Conservation (phyloP, 2,797 vertebrate species). For the Carcharodon carcharias region DNA sequence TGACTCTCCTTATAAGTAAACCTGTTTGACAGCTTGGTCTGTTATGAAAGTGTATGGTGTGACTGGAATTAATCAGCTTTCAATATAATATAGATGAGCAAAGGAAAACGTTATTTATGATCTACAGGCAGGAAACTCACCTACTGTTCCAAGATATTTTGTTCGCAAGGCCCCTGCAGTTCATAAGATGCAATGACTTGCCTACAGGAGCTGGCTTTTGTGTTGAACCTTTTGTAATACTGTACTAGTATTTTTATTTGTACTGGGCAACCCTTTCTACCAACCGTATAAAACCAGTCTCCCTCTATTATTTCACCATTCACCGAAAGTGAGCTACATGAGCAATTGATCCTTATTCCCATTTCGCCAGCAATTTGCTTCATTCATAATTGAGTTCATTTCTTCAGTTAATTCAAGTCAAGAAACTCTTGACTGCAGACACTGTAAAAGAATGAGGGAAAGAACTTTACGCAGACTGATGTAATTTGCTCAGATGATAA, state of each 20-base stretch:
- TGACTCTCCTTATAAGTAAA: background rate
- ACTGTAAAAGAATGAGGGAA: background rate
- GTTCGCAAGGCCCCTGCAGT: background rate
- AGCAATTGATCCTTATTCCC: background rate
- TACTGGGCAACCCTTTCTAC: background rate
- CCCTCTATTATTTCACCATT: slow-evolving; percentile 12
- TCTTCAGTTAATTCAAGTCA: background rate
- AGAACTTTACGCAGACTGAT: background rate
- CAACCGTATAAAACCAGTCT: background rate
- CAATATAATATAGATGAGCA: background rate
- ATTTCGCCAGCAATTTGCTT: slow-evolving; percentile 5
- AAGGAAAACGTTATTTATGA: background rate
- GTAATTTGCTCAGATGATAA: slow-evolving; percentile 11
- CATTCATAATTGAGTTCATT: slow-evolving; percentile 24
- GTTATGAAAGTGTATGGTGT: background rate
- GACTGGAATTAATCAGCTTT: background rate
- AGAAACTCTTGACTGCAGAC: background rate
- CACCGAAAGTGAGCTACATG: background rate
- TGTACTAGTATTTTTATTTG: background rate
- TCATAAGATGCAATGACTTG: background rate
- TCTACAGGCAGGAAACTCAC: background rate
- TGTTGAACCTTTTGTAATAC: no score
- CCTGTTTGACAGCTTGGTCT: background rate
- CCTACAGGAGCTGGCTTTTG: background rate
- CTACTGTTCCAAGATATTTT: background rate